Percentiles rank a stretch among this genome's conserved stretches.
Conservation (phyloP, 23 tunicate genomes). For the Trididemnum nubilum region DNA sequence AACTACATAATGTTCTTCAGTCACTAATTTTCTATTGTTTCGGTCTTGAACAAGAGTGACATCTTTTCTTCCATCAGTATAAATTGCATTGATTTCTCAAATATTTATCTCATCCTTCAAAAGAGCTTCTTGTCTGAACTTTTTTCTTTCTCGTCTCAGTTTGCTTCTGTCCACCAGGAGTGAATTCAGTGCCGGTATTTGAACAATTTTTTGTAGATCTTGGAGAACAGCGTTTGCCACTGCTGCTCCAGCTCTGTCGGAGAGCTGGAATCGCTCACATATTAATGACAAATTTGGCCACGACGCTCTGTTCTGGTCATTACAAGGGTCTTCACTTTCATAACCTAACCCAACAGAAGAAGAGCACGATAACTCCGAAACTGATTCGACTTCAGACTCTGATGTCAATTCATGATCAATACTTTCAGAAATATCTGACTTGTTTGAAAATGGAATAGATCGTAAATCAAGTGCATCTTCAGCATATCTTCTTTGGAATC, state of each 20-base stretch:
- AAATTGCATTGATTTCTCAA: not conserved
- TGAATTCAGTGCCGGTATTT: not conserved
- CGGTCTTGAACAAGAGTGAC: not conserved
- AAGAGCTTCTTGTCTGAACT: not conserved
- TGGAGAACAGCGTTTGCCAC: not conserved
- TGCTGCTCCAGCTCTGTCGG: slow-evolving; percentile 24
- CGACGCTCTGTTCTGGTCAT: not conserved
- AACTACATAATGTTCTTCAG: slow-evolving; percentile 13
- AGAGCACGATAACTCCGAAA: not conserved
- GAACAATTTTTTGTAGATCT: not conserved
- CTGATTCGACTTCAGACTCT: not conserved
- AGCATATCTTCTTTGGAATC: not conserved
- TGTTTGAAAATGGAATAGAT: no score
- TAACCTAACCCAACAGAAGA: not conserved
- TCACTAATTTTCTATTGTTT: not conserved
- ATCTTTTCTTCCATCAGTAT: slow-evolving; percentile 29
- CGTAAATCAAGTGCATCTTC: not conserved
- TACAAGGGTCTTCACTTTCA: not conserved
- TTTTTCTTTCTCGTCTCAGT: slow-evolving; percentile 13
- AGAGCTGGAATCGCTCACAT: slow-evolving; percentile 19
- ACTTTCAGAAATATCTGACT: no score
- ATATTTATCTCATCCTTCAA: not conserved
- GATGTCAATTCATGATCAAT: no score
- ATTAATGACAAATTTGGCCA: slow-evolving; percentile 17
- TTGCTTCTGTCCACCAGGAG: slow-evolving; percentile 5